Evolutionary conservation across 2,888 invertebrate species (phyloP).

Genomic region (Carcina quercana): DNA sequence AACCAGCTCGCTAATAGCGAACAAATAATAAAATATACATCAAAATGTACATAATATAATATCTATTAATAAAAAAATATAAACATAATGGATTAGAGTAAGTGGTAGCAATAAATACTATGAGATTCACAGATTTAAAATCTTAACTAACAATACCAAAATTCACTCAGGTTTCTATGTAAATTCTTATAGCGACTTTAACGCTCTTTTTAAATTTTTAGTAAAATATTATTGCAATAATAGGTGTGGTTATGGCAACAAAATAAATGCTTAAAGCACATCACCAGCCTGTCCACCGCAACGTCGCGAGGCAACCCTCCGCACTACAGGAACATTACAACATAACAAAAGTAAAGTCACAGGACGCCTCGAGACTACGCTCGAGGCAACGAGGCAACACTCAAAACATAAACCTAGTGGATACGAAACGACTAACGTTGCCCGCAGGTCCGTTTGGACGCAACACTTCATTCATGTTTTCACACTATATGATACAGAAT

Average conservation of each 20-base stretch:
- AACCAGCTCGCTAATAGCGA: conserved; percentile 58
- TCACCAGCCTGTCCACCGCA: conserved; percentile 62
- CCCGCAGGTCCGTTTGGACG: conserved; percentile 59
- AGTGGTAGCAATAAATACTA: conserved; percentile 74
- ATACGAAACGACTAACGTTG: conserved; percentile 65
- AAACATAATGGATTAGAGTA: conserved; percentile 69
- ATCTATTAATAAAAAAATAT: conserved; percentile 67
- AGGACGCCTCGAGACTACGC: conserved; percentile 48
- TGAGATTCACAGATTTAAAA: conserved; percentile 74
- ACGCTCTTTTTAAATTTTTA: conserved; percentile 69
- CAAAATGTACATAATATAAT: conserved; percentile 74
- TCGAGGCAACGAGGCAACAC: conserved; percentile 51
- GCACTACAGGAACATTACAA: conserved; percentile 69
- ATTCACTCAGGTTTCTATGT: conserved; percentile 58
- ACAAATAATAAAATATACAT: conserved; percentile 73
- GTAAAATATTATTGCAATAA: conserved; percentile 74
- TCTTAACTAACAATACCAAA: conserved; percentile 73
- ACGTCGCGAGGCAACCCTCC: conserved; percentile 60
- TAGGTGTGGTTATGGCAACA: conserved; percentile 74
- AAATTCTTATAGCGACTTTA: conserved; percentile 63
- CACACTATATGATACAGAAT: conserved; percentile 73
- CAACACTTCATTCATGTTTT: conserved; percentile 62
- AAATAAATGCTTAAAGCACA: conserved; percentile 76
- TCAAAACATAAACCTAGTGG: conserved; percentile 69
- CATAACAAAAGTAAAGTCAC: conserved; percentile 52